phyloP scores from a whole-genome alignment of 2,797 vertebrate species.

The Sciurus carolinensis region DNA sequence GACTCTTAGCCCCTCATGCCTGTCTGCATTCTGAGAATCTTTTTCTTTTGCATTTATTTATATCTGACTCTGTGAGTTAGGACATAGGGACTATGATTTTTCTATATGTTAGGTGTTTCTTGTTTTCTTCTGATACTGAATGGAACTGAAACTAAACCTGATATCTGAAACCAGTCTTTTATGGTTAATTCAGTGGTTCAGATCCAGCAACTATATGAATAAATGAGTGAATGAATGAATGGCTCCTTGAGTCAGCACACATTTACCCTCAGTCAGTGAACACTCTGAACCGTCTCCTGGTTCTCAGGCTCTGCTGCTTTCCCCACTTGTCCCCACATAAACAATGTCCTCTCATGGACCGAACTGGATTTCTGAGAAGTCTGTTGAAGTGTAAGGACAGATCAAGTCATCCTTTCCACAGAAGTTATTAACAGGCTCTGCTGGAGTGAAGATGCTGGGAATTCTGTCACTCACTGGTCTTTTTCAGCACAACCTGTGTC shows the following conservation, averaged over 20 bases:
- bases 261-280: neutral
- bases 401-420: neutral
- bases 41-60: neutral
- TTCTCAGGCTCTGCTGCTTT: neutral
- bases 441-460: too few relatives aligned
- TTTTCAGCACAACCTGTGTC: rapidly evolving
- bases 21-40: neutral
- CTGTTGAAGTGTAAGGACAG: neutral
- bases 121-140: conserved; percentile 23
- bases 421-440: neutral
- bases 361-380: neutral
- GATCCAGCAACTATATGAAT: neutral
- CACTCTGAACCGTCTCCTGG: neutral
- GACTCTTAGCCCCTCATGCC: too few relatives aligned
- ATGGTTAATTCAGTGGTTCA: neutral
- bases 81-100: neutral
- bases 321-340: neutral
- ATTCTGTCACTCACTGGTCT: rapidly evolving
- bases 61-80: neutral
- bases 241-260: neutral
- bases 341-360: neutral
- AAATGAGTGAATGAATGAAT: neutral
- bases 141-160: neutral
- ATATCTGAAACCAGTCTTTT: neutral
- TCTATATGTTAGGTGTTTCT: neutral